Conservation (phyloP, 2,888 invertebrate genomes). For the Caradrina clavipalpis region DNA sequence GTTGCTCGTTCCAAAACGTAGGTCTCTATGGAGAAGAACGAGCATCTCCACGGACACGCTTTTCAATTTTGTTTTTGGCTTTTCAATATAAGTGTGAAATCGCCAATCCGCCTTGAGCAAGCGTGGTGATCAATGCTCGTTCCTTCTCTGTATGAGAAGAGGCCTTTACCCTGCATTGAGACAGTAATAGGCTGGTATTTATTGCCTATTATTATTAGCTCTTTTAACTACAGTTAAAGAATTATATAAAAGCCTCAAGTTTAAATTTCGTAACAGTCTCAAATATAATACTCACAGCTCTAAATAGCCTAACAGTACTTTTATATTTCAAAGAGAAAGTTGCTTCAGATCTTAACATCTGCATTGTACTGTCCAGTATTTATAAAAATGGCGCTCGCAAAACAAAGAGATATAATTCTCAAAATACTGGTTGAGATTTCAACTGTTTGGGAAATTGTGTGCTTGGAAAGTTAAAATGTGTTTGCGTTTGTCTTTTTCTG, state of each 20-base stretch:
- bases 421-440: conserved; percentile 37
- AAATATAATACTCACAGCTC: conserved; percentile 25
- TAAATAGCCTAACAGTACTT: conserved; percentile 25
- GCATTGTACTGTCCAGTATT: conserved; percentile 59
- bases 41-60: no score
- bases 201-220: no score
- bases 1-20: no score
- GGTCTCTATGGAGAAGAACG: no score
- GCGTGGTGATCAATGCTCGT: no score
- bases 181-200: no score
- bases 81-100: no score
- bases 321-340: conserved; percentile 60
- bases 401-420: conserved; percentile 54
- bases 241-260: background rate
- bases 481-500: background rate
- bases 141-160: no score
- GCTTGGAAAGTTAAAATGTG: conserved; percentile 8
- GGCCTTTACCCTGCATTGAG: no score
- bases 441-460: conserved; percentile 11
- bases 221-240: background rate
- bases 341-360: conserved; percentile 39
- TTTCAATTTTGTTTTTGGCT: no score
- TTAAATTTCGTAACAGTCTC: conserved; percentile 27
- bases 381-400: conserved; percentile 30
- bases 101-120: no score